phyloP scores from a whole-genome alignment of 37 sponge, comb jelly and placozoan genomes.

The Cliona cf. orientalis region DNA sequence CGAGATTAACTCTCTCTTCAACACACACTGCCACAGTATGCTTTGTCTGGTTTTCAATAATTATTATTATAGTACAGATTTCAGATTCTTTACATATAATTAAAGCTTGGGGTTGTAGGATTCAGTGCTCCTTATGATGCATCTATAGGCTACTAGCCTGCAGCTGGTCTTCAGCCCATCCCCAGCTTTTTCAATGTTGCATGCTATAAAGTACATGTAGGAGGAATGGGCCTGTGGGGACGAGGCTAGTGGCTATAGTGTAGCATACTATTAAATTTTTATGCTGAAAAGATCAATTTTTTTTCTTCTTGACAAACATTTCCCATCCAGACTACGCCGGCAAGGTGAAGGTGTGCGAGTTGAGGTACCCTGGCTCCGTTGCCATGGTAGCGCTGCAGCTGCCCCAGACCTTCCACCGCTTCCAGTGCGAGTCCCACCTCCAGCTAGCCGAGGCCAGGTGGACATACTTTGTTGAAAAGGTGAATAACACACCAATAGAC shows the following conservation, averaged over 20 bases:
- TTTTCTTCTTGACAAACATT: neutral
- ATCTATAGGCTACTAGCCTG: too few relatives aligned
- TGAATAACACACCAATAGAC: too few relatives aligned
- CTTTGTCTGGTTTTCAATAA: neutral
- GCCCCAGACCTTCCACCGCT: conserved; percentile 73
- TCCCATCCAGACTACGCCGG: conserved; percentile 62
- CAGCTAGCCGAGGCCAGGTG: conserved; percentile 76
- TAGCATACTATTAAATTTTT: neutral
- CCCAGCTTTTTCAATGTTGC: too few relatives aligned
- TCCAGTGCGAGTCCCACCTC: conserved; percentile 31
- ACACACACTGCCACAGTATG: conserved; percentile 68
- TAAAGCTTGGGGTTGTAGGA: too few relatives aligned
- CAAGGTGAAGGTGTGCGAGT: conserved; percentile 39
- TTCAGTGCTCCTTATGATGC: too few relatives aligned
- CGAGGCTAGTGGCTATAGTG: too few relatives aligned
- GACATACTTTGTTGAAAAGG: conserved; percentile 75
- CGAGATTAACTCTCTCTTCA: conserved; percentile 83
- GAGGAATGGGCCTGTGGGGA: too few relatives aligned
- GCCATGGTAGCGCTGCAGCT: conserved; percentile 58
- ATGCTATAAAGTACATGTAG: neutral
- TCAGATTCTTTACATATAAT: too few relatives aligned
- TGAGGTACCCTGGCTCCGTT: conserved; percentile 38
- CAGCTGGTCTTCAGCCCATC: neutral
- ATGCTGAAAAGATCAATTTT: neutral
- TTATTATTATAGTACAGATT: neutral